A percentile compares a stretch with the other conserved stretches of the same genome.
Evolutionary conservation across 2,113 vertebrate species (phyloP).

Genomic region (Puntigrus tetrazona): DNA sequence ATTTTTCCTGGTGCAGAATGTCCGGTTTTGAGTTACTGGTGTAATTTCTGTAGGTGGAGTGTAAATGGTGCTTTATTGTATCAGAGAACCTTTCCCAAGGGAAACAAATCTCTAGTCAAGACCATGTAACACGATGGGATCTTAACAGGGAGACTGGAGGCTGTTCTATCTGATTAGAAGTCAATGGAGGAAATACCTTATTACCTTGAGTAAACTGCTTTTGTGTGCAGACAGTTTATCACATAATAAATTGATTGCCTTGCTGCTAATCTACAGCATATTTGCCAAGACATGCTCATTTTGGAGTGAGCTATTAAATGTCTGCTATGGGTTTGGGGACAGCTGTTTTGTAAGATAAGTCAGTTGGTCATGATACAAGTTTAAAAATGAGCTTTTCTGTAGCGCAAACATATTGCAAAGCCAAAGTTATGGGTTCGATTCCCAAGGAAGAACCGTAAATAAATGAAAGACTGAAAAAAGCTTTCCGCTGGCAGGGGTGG

Average conservation of each 20-base stretch:
- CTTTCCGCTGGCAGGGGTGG: too few species aligned
- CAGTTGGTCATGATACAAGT: background rate
- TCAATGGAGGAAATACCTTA: slow-evolving; percentile 17
- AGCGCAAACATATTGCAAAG: background rate
- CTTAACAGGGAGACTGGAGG: slow-evolving; percentile 14
- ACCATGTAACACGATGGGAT: background rate
- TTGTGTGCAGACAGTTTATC: slow-evolving; percentile 4
- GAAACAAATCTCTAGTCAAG: slow-evolving; percentile 1
- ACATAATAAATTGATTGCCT: slow-evolving; percentile 20
- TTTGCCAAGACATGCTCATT: slow-evolving; percentile 18
- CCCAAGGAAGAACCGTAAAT: background rate
- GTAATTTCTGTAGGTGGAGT: background rate
- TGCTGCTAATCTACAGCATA: slow-evolving; percentile 21
- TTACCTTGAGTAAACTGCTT: slow-evolving; percentile 13
- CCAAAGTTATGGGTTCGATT: background rate
- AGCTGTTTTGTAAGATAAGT: background rate
- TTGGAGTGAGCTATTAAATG: slow-evolving; percentile 26
- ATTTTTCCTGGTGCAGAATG: background rate
- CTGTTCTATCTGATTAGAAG: slow-evolving; percentile 1
- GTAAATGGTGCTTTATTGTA: background rate
- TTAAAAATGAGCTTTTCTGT: background rate
- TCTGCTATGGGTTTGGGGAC: background rate
- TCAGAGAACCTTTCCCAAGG: background rate
- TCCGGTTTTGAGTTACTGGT: background rate
- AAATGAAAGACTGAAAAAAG: too few species aligned